Evolutionary conservation across 1,140 invertebrate species (phyloP), one percentile per base, ranked within the genome.

Genomic region (Contarinia nasturtii): DNA sequence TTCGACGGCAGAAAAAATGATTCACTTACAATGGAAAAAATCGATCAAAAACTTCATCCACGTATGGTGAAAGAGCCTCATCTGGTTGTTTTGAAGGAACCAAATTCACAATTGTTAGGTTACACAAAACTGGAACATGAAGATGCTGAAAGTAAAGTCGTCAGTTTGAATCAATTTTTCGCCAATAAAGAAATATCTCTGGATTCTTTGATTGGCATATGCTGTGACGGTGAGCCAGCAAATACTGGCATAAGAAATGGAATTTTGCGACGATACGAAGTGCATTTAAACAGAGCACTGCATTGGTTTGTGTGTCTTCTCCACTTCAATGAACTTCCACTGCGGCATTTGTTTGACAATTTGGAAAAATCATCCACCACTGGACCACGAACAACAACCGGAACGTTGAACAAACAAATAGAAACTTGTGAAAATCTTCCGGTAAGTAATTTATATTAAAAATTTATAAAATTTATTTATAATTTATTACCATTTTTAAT

Each of bases 161-260:
- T n/a, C n/a, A n/a, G n/a, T n/a, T n/a, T n/a, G n/a, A n/a, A n/a
- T n/a, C n/a, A n/a, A n/a, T n/a, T n/a, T n/a, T n/a, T n/a, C n/a
- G n/a, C n/a, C n/a, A n/a, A n/a, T n/a, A n/a, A n/a, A n/a, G n/a
- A n/a, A n/a, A n/a, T n/a, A n/a, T n/a, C n/a, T n/a, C n/a, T n/a
- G n/a, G n/a, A n/a, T n/a, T n/a, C n/a, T n/a, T 44, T 44, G n/a
- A 44, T 44, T 22, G 43, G 43, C 43, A 44, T 44, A 22, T 44
- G 18, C 19, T 44, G 46, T 47, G 15, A 47, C 22, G 46, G 46
- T 3, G 17, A 7, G 38, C 18, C 7, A 27, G 22, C 12, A 10
- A 44, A 44, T 33, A 44, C 43, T 22, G 43, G 43, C 17, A 5
- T 7, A 20, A 19, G 21, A 8, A 20, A 38, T 38, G 36, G 46